These are phyloP conservation scores for Hipparchia semele DNA, from an alignment of 2,888 invertebrate species.

Conservation along the genomic window DNA sequence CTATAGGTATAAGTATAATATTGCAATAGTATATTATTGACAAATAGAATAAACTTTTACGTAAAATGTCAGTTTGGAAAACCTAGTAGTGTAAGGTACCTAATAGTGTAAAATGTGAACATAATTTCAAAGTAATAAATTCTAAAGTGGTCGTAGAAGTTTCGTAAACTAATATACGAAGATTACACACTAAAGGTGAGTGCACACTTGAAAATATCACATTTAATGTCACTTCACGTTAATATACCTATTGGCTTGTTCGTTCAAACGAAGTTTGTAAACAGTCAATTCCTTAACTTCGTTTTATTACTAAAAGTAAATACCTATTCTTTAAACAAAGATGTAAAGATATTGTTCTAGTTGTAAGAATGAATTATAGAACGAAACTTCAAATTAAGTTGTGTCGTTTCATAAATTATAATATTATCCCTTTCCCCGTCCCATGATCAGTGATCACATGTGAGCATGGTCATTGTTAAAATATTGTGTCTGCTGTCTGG, in stretches of 20 bases:
- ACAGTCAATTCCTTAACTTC: too few species aligned
- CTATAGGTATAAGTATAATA: background rate
- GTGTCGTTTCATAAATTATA: too few species aligned
- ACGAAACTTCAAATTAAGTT: too few species aligned
- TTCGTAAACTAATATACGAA: conserved; percentile 15
- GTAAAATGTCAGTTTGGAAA: background rate
- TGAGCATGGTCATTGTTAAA: too few species aligned
- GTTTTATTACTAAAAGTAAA: too few species aligned
- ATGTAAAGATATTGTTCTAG: too few species aligned
- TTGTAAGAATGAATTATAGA: too few species aligned
- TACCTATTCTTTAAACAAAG: too few species aligned
- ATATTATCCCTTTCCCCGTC: too few species aligned
- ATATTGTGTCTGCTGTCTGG: too few species aligned
- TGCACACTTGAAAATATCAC: conserved; percentile 13
- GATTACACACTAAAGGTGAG: conserved; percentile 12
- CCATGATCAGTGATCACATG: too few species aligned
- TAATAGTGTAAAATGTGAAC: conserved; percentile 1
- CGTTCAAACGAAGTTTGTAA: background rate
- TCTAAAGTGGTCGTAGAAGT: background rate
- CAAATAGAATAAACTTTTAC: conserved; percentile 3
- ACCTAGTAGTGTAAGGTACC: background rate
- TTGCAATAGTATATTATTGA: background rate
- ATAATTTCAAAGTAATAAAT: conserved; percentile 1
- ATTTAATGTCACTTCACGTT: background rate
- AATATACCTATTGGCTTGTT: background rate